Conservation (phyloP, 2,113 vertebrate genomes). For the Callospermophilus lateralis region DNA sequence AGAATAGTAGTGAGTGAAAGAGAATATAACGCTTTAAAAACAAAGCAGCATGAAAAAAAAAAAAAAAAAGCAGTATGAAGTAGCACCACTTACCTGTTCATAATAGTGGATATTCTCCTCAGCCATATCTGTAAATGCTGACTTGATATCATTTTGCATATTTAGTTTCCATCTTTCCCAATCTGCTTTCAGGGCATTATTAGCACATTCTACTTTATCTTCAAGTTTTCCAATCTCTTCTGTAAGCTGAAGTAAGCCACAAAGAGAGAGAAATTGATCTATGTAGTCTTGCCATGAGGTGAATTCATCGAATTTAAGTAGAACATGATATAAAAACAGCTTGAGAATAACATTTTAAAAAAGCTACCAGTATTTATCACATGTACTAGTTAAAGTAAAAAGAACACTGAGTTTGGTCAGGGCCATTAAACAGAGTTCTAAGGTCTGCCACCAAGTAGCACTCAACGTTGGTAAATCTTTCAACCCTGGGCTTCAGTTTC, state of each 20-base stretch:
- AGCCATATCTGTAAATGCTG: conserved; percentile 90
- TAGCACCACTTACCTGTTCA: conserved; percentile 91
- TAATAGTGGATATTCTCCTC: conserved; percentile 94
- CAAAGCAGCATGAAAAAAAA: not conserved
- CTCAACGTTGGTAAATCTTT: not conserved
- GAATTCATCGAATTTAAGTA: not conserved
- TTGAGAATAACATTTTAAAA: not conserved
- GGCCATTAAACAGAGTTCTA: not conserved
- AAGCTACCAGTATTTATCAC: not conserved
- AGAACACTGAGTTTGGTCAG: not conserved
- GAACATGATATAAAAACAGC: not conserved
- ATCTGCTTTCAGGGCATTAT: conserved; percentile 93
- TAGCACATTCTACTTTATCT: conserved; percentile 94
- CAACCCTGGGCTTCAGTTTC: not conserved
- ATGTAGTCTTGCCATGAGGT: not conserved
- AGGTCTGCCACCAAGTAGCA: not conserved
- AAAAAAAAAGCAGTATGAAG: not conserved
- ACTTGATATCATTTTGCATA: conserved; percentile 93
- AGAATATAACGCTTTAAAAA: not conserved
- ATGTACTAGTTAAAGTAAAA: not conserved
- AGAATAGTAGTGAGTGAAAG: not conserved
- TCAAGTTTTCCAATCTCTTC: conserved; percentile 94
- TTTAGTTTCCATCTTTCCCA: conserved; percentile 94
- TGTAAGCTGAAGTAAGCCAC: conserved; percentile 88
- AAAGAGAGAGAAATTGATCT: conserved; percentile 28